Evolutionary conservation across 2,888 invertebrate genomes (phyloP).

Genomic region (Polydrusus tereticollis): DNA sequence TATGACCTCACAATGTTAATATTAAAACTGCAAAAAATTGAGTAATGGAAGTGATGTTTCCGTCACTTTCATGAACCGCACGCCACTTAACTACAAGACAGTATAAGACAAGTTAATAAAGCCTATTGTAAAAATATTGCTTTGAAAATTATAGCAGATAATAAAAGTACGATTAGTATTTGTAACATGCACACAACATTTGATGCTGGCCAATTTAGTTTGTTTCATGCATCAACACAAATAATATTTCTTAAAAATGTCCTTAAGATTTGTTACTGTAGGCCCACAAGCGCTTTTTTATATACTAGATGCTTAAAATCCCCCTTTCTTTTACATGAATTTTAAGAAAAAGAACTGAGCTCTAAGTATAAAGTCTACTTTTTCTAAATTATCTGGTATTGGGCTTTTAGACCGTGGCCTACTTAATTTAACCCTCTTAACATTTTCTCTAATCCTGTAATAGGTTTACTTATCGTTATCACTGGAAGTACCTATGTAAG

Average conservation of each 20-base stretch:
- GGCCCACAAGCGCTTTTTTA: too few species aligned
- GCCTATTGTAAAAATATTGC: too few species aligned
- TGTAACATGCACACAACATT: not conserved
- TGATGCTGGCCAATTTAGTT: not conserved
- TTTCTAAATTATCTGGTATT: not conserved
- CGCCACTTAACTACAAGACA: too few species aligned
- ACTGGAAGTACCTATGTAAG: not conserved
- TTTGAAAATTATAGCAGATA: not conserved
- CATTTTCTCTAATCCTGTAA: not conserved
- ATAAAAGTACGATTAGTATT: too few species aligned
- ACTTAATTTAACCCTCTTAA: not conserved
- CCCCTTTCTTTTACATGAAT: not conserved
- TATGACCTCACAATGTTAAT: too few species aligned
- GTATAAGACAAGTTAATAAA: too few species aligned
- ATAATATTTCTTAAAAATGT: not conserved
- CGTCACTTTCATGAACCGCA: too few species aligned
- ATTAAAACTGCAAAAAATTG: too few species aligned
- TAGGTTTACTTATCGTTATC: not conserved
- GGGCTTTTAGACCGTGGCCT: not conserved
- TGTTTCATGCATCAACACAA: not conserved
- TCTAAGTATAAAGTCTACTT: not conserved
- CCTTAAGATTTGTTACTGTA: too few species aligned
- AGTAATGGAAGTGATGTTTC: too few species aligned
- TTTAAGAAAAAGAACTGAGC: not conserved
- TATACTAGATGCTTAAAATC: too few species aligned